Percentiles rank a stretch among this genome's conserved stretches.
Evolutionary conservation across 2,888 invertebrate genomes (phyloP).

Genomic region (Tinea trinotella): DNA sequence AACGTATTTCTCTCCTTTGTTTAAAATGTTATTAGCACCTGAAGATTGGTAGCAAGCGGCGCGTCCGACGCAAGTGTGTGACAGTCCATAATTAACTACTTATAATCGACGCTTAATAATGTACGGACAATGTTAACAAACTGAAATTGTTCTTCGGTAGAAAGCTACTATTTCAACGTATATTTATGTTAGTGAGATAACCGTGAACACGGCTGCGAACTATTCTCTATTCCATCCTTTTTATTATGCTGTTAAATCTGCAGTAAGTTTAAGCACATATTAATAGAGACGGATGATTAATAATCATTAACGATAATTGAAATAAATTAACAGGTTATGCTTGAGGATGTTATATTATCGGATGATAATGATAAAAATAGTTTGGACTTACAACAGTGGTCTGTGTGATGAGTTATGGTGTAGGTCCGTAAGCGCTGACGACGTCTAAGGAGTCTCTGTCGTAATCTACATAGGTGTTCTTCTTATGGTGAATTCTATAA

Average conservation of each 20-base stretch:
- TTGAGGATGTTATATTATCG: too few relatives aligned
- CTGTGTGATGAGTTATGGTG: too few relatives aligned
- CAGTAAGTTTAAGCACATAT: conserved; percentile 9
- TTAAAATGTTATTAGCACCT: conserved; percentile 31
- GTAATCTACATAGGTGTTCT: too few relatives aligned
- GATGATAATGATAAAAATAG: too few relatives aligned
- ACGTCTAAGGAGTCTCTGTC: too few relatives aligned
- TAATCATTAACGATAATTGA: background rate
- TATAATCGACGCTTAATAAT: conserved; percentile 52
- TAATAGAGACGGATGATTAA: background rate
- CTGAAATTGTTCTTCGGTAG: conserved; percentile 39
- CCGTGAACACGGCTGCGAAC: conserved; percentile 39
- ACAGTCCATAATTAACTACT: conserved; percentile 55
- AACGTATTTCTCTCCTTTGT: too few relatives aligned
- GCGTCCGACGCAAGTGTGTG: conserved; percentile 35
- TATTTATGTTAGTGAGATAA: conserved; percentile 52
- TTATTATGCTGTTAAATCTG: conserved; percentile 33
- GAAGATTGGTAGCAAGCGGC: conserved; percentile 19
- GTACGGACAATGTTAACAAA: conserved; percentile 50
- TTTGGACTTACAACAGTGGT: too few relatives aligned
- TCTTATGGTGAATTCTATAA: too few relatives aligned
- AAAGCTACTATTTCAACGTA: conserved; percentile 33
- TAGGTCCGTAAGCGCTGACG: too few relatives aligned
- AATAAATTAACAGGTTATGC: too few relatives aligned
- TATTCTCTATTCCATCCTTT: conserved; percentile 32